phyloP scores from a whole-genome alignment of 2,797 vertebrate genomes.

The Buceros bicornis region DNA sequence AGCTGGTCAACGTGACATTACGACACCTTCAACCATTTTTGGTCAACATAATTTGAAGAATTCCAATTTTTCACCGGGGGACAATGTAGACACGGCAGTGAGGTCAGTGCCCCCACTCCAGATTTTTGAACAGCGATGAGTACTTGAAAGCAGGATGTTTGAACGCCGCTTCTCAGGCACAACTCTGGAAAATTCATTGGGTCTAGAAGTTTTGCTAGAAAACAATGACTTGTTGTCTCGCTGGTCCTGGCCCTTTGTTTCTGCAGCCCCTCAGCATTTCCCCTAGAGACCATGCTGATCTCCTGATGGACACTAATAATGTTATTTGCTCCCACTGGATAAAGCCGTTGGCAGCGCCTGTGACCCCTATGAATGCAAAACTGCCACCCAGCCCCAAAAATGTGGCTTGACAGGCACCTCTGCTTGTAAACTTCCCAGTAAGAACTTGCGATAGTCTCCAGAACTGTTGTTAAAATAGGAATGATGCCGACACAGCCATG shows the following conservation, averaged over 20 bases:
- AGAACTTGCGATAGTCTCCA: not conserved
- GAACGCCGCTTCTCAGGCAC: not conserved
- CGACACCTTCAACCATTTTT: not conserved
- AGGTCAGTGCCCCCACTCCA: not conserved
- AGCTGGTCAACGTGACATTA: not conserved
- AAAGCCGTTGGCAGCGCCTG: fast-evolving
- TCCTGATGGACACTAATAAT: fast-evolving
- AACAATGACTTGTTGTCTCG: not conserved
- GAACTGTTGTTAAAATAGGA: not conserved
- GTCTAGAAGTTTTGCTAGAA: not conserved
- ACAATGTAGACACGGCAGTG: fast-evolving
- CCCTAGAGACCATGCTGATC: not conserved
- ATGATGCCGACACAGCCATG: not conserved
- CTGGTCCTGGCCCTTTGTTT: not conserved
- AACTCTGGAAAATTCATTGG: not conserved
- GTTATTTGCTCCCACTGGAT: not conserved
- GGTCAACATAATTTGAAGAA: not conserved
- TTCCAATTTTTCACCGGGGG: not conserved
- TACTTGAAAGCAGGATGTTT: not conserved
- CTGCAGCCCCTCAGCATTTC: not conserved
- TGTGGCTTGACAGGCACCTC: not conserved
- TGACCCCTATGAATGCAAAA: not conserved
- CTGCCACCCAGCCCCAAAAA: not conserved
- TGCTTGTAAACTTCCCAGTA: not conserved
- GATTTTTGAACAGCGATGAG: not conserved